These are phyloP conservation scores for Odontesthes bonariensis DNA, from an alignment of 2,113 vertebrate species.

Conservation along the genomic window DNA sequence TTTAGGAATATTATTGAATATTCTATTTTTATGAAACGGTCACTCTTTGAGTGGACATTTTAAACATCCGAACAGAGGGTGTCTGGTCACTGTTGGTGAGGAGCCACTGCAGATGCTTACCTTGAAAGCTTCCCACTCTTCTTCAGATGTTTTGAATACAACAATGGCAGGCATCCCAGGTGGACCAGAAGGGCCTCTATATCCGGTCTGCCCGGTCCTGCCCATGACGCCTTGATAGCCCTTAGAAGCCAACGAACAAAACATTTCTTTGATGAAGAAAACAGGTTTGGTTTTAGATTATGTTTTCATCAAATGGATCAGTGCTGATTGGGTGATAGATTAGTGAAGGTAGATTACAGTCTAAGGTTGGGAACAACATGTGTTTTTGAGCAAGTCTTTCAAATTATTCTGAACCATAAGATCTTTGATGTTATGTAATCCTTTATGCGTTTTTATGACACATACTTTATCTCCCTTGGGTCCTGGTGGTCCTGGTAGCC, in stretches of 20 bases:
- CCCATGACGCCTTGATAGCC: conserved; percentile 81
- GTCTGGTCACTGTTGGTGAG: not conserved
- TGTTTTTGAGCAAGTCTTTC: too few species aligned
- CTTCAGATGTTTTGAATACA: conserved; percentile 81
- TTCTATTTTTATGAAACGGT: not conserved
- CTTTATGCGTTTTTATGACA: not conserved
- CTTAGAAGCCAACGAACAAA: conserved; percentile 49
- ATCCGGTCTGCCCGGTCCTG: conserved; percentile 75
- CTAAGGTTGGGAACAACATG: too few species aligned
- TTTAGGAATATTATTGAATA: not conserved
- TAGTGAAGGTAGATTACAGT: too few species aligned
- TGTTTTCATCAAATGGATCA: not conserved
- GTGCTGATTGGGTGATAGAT: too few species aligned
- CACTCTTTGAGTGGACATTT: not conserved
- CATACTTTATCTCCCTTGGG: conserved; percentile 83
- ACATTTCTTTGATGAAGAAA: not conserved
- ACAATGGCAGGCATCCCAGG: conserved; percentile 80
- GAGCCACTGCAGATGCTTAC: conserved; percentile 36
- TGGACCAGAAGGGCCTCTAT: conserved; percentile 75
- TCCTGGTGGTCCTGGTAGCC: conserved; percentile 73
- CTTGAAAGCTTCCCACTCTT: conserved; percentile 83
- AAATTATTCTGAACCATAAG: too few species aligned
- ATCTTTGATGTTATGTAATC: too few species aligned
- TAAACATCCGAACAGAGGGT: not conserved
- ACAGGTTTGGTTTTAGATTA: not conserved